These are phyloP conservation scores for Typhlichthys subterraneus DNA, from an alignment of 2,797 vertebrate genomes.

Conservation along the genomic window DNA sequence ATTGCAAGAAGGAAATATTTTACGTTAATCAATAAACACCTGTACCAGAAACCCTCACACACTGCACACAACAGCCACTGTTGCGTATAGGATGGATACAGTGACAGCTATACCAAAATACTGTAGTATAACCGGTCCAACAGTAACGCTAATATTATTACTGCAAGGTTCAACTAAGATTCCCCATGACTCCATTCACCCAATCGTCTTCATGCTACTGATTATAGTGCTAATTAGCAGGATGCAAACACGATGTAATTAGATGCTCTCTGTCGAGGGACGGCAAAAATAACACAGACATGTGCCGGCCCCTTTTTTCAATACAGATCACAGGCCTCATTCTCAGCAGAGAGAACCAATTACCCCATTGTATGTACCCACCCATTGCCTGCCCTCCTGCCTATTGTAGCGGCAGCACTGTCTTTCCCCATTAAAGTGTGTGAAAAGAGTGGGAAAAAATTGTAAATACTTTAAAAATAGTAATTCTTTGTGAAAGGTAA, in stretches of 20 bases:
- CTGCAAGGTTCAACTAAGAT: not conserved
- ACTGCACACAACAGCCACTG: too few relatives aligned
- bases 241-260: slow-evolving; percentile 69
- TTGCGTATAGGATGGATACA: too few relatives aligned
- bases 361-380: slow-evolving; percentile 45
- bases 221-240: slow-evolving; percentile 68
- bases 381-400: slow-evolving; percentile 21
- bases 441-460: slow-evolving; percentile 11
- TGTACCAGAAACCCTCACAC: too few relatives aligned
- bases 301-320: slow-evolving; percentile 51
- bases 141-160: not conserved
- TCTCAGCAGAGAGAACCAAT: slow-evolving; percentile 63
- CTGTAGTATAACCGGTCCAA: too few relatives aligned
- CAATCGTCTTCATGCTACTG: slow-evolving; percentile 40
- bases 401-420: slow-evolving; percentile 18
- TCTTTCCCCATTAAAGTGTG: slow-evolving; percentile 27
- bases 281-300: slow-evolving; percentile 46
- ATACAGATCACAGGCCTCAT: slow-evolving; percentile 39
- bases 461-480: not conserved
- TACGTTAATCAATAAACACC: too few relatives aligned
- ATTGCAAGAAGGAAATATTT: too few relatives aligned
- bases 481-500: not conserved
- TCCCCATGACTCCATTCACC: slow-evolving; percentile 15
- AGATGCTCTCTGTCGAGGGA: slow-evolving; percentile 49
- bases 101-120: too few relatives aligned